Conservation (phyloP, 2,888 invertebrate genomes). For the Drosophila tripunctata region DNA sequence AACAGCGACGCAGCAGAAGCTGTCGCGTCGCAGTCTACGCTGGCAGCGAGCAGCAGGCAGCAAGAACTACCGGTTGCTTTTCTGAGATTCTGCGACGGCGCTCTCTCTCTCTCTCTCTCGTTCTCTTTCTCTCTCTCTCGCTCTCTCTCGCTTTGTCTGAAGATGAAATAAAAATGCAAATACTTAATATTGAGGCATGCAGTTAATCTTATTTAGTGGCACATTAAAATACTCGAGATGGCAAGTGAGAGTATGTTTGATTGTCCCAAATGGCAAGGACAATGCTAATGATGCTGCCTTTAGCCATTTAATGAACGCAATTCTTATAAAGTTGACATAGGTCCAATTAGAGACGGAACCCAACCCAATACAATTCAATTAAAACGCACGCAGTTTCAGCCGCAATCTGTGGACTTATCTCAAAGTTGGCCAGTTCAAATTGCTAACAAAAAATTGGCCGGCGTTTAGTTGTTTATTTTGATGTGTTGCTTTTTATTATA, state of each 20-base stretch:
- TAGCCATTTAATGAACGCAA: conserved; percentile 8
- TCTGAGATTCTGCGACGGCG: conserved; percentile 34
- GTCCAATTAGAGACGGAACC: conserved; percentile 32
- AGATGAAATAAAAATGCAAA: conserved; percentile 64
- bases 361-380: conserved; percentile 22
- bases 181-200: conserved; percentile 61
- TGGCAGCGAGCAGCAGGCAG: conserved; percentile 29
- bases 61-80: conserved; percentile 75
- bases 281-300: conserved; percentile 40
- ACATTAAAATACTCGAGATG: conserved; percentile 54
- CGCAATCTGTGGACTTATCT: background rate
- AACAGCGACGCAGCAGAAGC: conserved; percentile 68
- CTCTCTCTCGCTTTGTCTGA: conserved; percentile 2
- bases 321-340: conserved; percentile 4
- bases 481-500: conserved; percentile 20
- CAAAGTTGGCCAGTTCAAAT: background rate
- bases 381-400: background rate
- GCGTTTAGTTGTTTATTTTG: conserved; percentile 7
- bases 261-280: conserved; percentile 30
- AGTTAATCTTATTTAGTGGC: conserved; percentile 73
- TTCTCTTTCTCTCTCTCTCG: conserved; percentile 7
- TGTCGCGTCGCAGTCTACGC: conserved; percentile 12
- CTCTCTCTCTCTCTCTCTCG: conserved; percentile 13
- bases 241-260: conserved; percentile 34
- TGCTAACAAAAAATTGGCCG: conserved; percentile 5